Conservation (phyloP, 1,140 invertebrate genomes). For the Nasonia giraulti region DNA sequence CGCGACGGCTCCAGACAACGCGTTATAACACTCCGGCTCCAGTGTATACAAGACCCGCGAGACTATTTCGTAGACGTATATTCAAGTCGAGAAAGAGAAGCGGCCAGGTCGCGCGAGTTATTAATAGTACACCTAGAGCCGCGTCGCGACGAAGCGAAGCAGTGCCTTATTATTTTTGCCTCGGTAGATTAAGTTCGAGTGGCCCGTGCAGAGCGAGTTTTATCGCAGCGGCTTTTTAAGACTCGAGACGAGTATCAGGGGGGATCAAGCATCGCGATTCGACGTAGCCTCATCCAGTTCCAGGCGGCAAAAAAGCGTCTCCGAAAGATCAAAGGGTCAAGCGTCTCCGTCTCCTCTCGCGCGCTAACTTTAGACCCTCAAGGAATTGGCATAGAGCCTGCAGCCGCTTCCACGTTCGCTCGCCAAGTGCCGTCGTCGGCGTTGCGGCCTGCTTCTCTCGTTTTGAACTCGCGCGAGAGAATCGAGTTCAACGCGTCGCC, state of each 20-base stretch:
- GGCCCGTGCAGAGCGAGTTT: background rate
- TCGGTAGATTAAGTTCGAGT: constrained; percentile 49
- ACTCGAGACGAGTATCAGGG: too few species aligned
- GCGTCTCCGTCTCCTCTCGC: background rate
- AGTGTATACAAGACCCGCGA: background rate
- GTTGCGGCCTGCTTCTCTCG: too few species aligned
- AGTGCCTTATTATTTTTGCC: constrained; percentile 56
- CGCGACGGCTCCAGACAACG: background rate
- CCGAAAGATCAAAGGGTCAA: background rate
- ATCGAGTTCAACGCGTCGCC: too few species aligned
- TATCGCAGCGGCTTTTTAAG: too few species aligned
- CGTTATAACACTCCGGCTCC: background rate
- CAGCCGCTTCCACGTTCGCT: background rate
- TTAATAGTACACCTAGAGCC: background rate
- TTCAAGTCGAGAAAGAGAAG: constrained; percentile 11
- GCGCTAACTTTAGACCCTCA: constrained; percentile 57
- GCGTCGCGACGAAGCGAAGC: constrained; percentile 11
- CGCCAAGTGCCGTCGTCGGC: background rate
- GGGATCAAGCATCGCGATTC: too few species aligned
- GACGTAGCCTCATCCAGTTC: too few species aligned
- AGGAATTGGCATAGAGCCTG: background rate
- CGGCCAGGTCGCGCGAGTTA: too few species aligned
- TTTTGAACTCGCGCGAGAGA: too few species aligned
- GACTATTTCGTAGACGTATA: background rate
- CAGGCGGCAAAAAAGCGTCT: too few species aligned